Conservation (phyloP, 2,113 vertebrate species). For the Phyllostomus discolor region DNA sequence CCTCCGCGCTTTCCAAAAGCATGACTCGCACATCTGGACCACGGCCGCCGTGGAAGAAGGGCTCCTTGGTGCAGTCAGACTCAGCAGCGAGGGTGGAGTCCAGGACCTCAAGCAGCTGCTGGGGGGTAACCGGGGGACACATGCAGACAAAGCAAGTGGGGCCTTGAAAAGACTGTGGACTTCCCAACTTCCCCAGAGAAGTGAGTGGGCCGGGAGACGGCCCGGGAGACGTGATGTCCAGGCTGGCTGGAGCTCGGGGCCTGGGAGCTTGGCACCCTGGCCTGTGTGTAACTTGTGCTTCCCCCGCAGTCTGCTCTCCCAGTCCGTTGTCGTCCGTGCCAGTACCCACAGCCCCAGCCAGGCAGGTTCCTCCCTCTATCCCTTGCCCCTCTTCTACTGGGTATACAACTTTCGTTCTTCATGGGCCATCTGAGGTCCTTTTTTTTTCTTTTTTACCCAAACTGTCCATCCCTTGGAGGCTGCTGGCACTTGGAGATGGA, state of each 20-base stretch:
- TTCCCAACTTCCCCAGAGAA: background rate
- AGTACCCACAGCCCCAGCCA: accelerated
- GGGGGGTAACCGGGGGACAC: background rate
- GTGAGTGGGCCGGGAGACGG: background rate
- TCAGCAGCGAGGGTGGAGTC: background rate
- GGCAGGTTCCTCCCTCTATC: background rate
- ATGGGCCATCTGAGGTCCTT: background rate
- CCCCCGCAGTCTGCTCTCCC: background rate
- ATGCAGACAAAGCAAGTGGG: background rate
- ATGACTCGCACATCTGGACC: slow-evolving; percentile 44
- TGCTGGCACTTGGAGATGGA: background rate
- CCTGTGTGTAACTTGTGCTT: background rate
- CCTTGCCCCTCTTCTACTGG: background rate
- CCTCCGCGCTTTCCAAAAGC: slow-evolving; percentile 59
- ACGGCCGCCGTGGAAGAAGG: background rate
- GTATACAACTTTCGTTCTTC: background rate
- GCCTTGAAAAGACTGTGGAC: background rate
- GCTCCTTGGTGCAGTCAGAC: background rate
- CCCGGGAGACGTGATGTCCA: background rate
- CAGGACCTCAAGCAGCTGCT: background rate
- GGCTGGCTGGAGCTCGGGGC: background rate
- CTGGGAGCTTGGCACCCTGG: background rate
- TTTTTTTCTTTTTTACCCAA: background rate
- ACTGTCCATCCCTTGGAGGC: background rate
- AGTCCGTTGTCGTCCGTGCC: background rate